Percentiles rank a stretch among this genome's conserved stretches.
phyloP scores from a whole-genome alignment of 37 sponge, comb jelly and placozoan species.

The Mnemiopsis leidyi region DNA sequence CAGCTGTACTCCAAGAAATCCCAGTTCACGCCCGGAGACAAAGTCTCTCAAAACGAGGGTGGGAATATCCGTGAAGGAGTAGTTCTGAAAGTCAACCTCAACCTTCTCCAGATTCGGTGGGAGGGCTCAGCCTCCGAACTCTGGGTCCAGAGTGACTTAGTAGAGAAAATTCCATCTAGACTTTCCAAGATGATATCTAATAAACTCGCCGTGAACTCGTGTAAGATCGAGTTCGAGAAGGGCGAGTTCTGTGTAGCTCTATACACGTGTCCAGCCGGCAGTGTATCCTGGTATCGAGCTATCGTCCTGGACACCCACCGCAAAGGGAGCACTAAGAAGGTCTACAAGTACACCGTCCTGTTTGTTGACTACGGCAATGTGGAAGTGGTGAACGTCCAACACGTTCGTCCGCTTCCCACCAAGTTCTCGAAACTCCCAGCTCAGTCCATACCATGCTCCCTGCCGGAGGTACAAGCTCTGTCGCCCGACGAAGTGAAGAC shows the following conservation, averaged over 20 bases:
- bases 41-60: neutral
- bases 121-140: neutral
- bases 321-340: neutral
- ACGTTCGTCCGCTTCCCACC: conserved; percentile 41
- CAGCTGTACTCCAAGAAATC: conserved; percentile 17
- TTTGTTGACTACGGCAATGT: conserved; percentile 51
- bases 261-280: neutral
- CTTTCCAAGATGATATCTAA: neutral
- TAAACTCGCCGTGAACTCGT: neutral
- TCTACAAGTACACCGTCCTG: conserved; percentile 23
- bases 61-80: neutral
- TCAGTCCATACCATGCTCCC: conserved; percentile 9
- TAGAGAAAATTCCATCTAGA: neutral
- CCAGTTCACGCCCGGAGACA: neutral
- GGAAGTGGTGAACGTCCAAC: neutral
- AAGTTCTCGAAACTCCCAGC: neutral
- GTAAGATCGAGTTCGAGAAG: neutral
- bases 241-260: conserved; percentile 39
- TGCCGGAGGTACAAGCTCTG: neutral
- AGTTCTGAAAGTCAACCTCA: neutral
- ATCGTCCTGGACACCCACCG: neutral
- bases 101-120: conserved; percentile 20
- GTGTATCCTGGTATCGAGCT: conserved; percentile 12
- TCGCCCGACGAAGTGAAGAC: neutral
- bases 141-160: neutral